Percentiles rank a stretch among this genome's conserved stretches.
phyloP scores from a whole-genome alignment of 2,113 vertebrate genomes.

The Megalops atlanticus region DNA sequence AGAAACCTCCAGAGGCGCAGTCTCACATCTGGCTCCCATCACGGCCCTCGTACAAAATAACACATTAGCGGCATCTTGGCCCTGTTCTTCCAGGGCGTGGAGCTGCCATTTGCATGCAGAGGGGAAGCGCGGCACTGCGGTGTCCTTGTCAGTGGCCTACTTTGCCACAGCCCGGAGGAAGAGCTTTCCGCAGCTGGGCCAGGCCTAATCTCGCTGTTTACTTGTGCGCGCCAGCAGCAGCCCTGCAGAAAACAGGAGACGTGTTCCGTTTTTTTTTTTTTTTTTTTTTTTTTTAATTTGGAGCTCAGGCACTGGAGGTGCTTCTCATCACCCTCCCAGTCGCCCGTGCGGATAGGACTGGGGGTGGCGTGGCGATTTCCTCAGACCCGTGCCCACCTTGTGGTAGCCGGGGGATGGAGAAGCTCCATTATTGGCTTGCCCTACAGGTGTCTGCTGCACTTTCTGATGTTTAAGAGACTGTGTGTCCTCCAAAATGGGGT shows the following conservation, averaged over 20 bases:
- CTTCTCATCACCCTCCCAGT: background rate
- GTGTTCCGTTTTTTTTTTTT: background rate
- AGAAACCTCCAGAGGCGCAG: background rate
- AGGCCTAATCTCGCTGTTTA: background rate
- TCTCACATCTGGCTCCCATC: slow-evolving; percentile 9
- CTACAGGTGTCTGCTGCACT: background rate
- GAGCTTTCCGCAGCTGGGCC: background rate
- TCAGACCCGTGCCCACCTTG: background rate
- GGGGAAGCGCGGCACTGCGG: background rate
- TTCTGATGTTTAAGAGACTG: background rate
- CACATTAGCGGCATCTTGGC: background rate
- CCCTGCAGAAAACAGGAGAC: background rate
- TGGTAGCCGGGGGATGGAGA: background rate
- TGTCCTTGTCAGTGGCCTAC: background rate
- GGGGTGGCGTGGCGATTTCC: background rate
- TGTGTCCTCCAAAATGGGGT: too few relatives aligned
- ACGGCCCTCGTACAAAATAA: background rate
- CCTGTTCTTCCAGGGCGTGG: background rate
- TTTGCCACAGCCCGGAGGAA: background rate
- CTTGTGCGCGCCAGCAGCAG: background rate
- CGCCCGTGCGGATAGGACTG: background rate
- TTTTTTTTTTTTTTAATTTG: background rate
- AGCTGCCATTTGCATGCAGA: background rate
- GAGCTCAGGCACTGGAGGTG: background rate
- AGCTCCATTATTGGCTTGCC: background rate